A percentile compares a stretch with the other conserved stretches of the same genome.
These are phyloP conservation scores for Palythoa heliodiscus DNA, from an alignment of 92 coral and sea anemone species.

Conservation along the genomic window DNA sequence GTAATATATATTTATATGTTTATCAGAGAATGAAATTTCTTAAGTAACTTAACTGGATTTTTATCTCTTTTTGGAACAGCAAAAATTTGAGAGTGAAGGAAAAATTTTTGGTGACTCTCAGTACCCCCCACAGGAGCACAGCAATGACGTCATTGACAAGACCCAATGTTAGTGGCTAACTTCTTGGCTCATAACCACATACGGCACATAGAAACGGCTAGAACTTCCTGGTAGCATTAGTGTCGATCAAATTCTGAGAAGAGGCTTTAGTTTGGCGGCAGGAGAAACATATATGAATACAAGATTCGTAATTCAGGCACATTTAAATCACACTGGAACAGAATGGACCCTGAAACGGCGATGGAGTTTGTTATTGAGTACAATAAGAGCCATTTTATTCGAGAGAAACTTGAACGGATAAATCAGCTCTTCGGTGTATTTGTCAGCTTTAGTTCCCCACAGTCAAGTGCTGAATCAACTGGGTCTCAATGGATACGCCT, in stretches of 20 bases:
- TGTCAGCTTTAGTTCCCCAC: constrained; percentile 44
- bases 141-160: constrained; percentile 23
- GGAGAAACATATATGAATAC: constrained; percentile 5
- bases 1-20: neutral
- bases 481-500: constrained; percentile 52
- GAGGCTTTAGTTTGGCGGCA: neutral
- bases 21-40: neutral
- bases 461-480: constrained; percentile 33
- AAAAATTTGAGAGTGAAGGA: neutral
- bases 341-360: constrained; percentile 22
- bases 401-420: constrained; percentile 40
- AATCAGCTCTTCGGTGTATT: constrained; percentile 51
- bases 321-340: neutral
- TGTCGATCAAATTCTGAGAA: neutral
- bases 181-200: neutral
- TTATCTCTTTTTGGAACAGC: neutral
- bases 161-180: constrained; percentile 14
- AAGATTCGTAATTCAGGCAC: neutral
- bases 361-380: constrained; percentile 65
- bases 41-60: neutral
- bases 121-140: neutral
- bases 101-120: neutral
- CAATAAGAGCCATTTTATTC: constrained; percentile 51
- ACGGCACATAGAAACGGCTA: constrained; percentile 38
- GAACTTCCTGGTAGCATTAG: constrained; percentile 41